These are phyloP conservation scores for Hirundo rustica DNA, from an alignment of 2,797 vertebrate genomes.

Conservation along the genomic window DNA sequence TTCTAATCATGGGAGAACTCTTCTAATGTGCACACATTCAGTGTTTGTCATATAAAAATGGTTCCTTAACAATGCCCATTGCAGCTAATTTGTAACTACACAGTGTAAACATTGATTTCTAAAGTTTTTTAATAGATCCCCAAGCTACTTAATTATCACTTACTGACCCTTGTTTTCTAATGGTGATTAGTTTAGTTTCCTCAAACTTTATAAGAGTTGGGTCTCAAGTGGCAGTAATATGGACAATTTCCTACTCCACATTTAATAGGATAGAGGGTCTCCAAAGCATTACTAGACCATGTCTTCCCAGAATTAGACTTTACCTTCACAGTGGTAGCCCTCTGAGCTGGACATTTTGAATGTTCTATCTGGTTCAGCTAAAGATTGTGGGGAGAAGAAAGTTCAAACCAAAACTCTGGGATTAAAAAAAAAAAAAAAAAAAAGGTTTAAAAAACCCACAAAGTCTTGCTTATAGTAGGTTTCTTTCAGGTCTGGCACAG, in stretches of 20 bases:
- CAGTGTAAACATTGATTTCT: constrained; percentile 70
- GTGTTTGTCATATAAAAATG: constrained; percentile 57
- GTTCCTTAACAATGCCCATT: constrained; percentile 67
- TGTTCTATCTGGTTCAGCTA: background rate
- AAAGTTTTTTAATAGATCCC: constrained; percentile 77
- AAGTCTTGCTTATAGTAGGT: background rate
- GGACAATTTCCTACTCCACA: constrained; percentile 22
- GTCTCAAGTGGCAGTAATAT: constrained; percentile 26
- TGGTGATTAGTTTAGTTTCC: constrained; percentile 44
- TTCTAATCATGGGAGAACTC: constrained; percentile 52
- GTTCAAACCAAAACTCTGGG: background rate
- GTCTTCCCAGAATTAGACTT: background rate
- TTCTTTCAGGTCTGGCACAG: background rate
- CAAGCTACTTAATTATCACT: constrained; percentile 76
- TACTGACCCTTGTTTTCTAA: constrained; percentile 69
- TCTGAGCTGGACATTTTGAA: background rate
- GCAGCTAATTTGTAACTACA: constrained; percentile 68
- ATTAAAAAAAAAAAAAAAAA: background rate
- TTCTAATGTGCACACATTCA: constrained; percentile 10
- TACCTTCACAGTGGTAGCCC: background rate
- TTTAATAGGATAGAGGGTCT: constrained; percentile 6
- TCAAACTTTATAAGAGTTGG: constrained; percentile 34
- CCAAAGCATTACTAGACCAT: background rate
- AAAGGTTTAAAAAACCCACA: background rate
- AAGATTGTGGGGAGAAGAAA: background rate